Evolutionary conservation across 2,113 vertebrate genomes (phyloP).

Genomic region (Phyllostomus discolor): DNA sequence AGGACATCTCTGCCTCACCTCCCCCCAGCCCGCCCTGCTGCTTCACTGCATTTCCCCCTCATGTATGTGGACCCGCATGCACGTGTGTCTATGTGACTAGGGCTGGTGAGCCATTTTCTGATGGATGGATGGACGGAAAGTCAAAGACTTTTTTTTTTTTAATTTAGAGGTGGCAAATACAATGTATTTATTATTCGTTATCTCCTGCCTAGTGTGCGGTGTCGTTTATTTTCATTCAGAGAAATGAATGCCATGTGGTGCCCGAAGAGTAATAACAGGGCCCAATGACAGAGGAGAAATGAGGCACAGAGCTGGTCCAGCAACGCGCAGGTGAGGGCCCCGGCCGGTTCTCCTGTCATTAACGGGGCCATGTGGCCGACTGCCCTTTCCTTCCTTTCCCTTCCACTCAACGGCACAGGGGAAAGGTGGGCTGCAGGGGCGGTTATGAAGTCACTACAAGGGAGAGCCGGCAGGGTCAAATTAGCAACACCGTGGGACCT

Average conservation of each 20-base stretch:
- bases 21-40: slow-evolving; percentile 31
- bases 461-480: neutral
- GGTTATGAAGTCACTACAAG: neutral
- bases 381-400: slow-evolving; percentile 41
- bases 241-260: slow-evolving; percentile 75
- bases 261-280: slow-evolving; percentile 76
- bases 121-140: slow-evolving; percentile 73
- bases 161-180: slow-evolving; percentile 75
- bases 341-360: slow-evolving; percentile 31
- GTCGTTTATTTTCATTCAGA: slow-evolving; percentile 85
- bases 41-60: too few relatives aligned
- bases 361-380: slow-evolving; percentile 32
- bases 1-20: too few relatives aligned
- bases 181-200: slow-evolving; percentile 85
- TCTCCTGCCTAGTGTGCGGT: slow-evolving; percentile 76
- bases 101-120: slow-evolving; percentile 71
- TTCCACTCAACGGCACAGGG: slow-evolving; percentile 54
- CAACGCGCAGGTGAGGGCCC: slow-evolving; percentile 71
- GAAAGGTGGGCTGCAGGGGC: neutral
- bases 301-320: slow-evolving; percentile 52
- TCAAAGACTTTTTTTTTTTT: slow-evolving; percentile 48
- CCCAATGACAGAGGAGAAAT: slow-evolving; percentile 69
- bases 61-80: neutral
- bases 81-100: neutral
- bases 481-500: neutral